These are phyloP conservation scores for Rachycentron canadum DNA, from an alignment of 2,797 vertebrate species.

Conservation along the genomic window DNA sequence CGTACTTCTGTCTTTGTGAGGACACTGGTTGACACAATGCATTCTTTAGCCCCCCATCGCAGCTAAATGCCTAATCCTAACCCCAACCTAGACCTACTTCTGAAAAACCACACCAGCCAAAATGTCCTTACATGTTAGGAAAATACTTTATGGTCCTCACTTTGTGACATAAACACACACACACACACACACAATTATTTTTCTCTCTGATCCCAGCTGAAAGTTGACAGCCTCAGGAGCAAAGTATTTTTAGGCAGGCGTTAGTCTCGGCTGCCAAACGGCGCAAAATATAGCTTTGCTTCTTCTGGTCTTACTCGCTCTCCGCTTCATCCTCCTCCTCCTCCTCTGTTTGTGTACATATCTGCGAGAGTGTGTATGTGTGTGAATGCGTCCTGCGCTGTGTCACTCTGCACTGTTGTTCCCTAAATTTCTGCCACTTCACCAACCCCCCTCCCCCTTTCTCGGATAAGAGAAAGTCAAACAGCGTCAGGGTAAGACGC, in stretches of 20 bases:
- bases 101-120: too few relatives aligned
- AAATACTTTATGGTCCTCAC: too few relatives aligned
- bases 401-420: conserved; percentile 35
- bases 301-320: conserved; percentile 58
- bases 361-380: not conserved
- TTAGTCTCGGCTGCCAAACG: conserved; percentile 78
- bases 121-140: too few relatives aligned
- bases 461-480: conserved; percentile 23
- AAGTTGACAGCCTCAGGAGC: conserved; percentile 76
- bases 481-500: conserved; percentile 30
- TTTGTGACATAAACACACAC: conserved; percentile 20
- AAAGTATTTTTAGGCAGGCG: conserved; percentile 82
- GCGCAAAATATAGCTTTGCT: conserved; percentile 78
- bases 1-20: too few relatives aligned
- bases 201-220: conserved; percentile 72
- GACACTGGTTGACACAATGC: too few relatives aligned
- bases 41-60: too few relatives aligned
- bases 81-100: too few relatives aligned
- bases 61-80: too few relatives aligned
- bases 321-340: conserved; percentile 47
- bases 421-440: conserved; percentile 24
- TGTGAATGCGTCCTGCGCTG: not conserved
- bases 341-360: conserved; percentile 8
- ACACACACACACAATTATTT: conserved; percentile 53
- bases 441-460: conserved; percentile 9